Evolutionary conservation across 2,113 vertebrate species (phyloP).

Genomic region (Scalopus aquaticus): DNA sequence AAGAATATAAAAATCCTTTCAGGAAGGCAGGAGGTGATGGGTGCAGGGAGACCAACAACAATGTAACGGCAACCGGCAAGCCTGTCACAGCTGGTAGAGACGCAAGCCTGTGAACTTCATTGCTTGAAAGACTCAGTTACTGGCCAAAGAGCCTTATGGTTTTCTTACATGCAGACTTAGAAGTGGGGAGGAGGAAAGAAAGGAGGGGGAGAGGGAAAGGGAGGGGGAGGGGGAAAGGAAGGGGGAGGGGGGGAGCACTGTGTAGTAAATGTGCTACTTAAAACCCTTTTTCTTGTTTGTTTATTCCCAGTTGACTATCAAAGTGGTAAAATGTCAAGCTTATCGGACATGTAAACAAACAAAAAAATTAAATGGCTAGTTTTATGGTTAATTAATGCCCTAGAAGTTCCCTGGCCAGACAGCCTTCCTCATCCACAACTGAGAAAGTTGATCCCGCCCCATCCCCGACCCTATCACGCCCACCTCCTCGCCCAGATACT

Average conservation of each 20-base stretch:
- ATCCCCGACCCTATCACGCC: neutral
- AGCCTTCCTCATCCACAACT: neutral
- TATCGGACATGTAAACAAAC: neutral
- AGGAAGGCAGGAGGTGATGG: neutral
- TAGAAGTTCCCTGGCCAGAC: neutral
- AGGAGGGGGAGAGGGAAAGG: too few relatives aligned
- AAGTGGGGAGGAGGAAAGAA: neutral
- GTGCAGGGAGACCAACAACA: neutral
- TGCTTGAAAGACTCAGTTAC: neutral
- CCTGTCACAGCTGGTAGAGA: neutral
- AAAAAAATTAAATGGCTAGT: neutral
- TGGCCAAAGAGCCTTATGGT: neutral
- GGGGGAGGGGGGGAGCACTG: neutral
- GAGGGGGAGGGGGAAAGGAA: neutral
- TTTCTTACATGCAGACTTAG: neutral
- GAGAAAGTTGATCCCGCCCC: neutral
- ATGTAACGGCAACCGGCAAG: neutral
- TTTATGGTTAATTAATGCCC: neutral
- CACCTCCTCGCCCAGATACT: neutral
- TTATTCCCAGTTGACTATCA: neutral
- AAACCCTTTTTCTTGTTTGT: neutral
- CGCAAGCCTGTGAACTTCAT: too few relatives aligned
- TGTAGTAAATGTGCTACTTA: neutral
- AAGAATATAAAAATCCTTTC: neutral
- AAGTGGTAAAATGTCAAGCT: neutral